Evolutionary conservation across 2,797 vertebrate genomes (phyloP).

Genomic region (Natrix natrix): DNA sequence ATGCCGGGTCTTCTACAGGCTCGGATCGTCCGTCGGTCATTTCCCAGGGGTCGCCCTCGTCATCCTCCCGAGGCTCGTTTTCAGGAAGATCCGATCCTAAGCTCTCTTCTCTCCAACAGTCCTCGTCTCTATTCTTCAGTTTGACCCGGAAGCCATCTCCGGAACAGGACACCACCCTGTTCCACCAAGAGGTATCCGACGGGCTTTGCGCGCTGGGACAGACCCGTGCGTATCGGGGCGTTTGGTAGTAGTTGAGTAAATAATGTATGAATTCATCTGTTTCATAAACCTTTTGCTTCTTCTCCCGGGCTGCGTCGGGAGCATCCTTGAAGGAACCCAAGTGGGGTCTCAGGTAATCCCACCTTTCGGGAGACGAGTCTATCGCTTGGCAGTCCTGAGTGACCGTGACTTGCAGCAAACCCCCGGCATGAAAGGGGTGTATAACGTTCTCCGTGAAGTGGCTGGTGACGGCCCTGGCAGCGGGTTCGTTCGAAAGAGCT

Average conservation of each 20-base stretch:
- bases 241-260: conserved; percentile 74
- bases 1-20: conserved; percentile 24
- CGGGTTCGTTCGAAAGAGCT: conserved; percentile 42
- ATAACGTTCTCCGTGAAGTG: neutral
- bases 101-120: conserved; percentile 44
- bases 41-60: conserved; percentile 24
- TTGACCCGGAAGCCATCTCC: conserved; percentile 59
- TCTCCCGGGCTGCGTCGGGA: conserved; percentile 26
- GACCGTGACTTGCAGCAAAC: conserved; percentile 51
- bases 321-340: neutral
- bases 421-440: conserved; percentile 8
- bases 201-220: conserved; percentile 54
- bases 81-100: conserved; percentile 35
- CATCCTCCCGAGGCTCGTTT: conserved; percentile 24
- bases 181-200: conserved; percentile 53
- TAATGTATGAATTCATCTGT: conserved; percentile 79
- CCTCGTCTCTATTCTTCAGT: conserved; percentile 41
- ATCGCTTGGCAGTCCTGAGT: conserved; percentile 37
- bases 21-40: conserved; percentile 28
- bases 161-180: conserved; percentile 63
- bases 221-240: conserved; percentile 68
- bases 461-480: neutral
- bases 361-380: conserved; percentile 22
- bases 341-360: neutral
- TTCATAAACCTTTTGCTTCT: conserved; percentile 74